Conservation (phyloP, 2,113 vertebrate genomes). For the Mesitornis unicolor region DNA sequence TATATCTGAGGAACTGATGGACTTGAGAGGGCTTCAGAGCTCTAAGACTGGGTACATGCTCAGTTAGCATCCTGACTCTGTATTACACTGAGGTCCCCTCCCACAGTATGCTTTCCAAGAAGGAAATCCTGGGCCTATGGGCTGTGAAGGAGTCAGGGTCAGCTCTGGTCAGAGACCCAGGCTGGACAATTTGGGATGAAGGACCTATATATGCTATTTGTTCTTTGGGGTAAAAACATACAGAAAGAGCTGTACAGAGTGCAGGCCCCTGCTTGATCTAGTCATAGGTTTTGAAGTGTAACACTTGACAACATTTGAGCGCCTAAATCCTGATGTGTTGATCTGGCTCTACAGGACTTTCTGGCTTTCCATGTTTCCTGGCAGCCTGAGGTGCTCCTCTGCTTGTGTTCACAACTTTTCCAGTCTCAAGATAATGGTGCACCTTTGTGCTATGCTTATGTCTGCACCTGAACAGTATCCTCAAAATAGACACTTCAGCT, state of each 20-base stretch:
- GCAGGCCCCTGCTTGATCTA: neutral
- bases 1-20: neutral
- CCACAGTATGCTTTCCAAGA: accelerated
- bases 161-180: neutral
- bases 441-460: neutral
- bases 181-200: neutral
- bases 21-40: neutral
- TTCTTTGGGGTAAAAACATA: neutral
- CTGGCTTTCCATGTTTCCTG: neutral
- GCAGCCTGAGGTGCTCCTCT: neutral
- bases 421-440: neutral
- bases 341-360: neutral
- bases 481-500: neutral
- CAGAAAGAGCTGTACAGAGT: neutral
- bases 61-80: neutral
- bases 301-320: neutral
- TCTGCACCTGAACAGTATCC: neutral
- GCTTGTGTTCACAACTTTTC: neutral
- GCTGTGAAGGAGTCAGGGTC: neutral
- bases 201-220: neutral
- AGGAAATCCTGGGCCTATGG: neutral
- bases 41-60: neutral
- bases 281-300: neutral
- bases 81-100: neutral
- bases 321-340: neutral